These are phyloP conservation scores for Esox lucius DNA, from an alignment of 2,797 vertebrate genomes.

Conservation along the genomic window DNA sequence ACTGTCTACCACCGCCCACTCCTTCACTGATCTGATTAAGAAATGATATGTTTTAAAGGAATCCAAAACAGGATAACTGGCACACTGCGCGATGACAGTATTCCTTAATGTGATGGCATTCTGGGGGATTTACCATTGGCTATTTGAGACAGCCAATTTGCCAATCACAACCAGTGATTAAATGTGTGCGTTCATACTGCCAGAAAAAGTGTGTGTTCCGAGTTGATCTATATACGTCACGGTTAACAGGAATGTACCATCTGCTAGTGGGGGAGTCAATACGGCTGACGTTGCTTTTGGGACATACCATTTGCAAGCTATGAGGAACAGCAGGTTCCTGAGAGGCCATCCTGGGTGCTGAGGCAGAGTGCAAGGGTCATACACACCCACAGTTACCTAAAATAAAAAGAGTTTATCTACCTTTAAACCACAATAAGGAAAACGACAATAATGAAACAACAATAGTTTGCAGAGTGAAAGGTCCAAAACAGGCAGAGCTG, in stretches of 20 bases:
- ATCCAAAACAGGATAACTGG: background rate
- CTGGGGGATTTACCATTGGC: slow-evolving; percentile 80
- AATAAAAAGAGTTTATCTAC: background rate
- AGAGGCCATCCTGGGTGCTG: slow-evolving; percentile 97
- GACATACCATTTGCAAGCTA: slow-evolving; percentile 86
- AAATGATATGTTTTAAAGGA: too few species aligned
- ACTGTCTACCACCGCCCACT: too few species aligned
- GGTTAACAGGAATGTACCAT: too few species aligned
- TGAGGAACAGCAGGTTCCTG: slow-evolving; percentile 89
- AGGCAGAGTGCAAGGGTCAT: slow-evolving; percentile 92
- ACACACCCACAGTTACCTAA: slow-evolving; percentile 90
- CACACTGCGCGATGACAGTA: background rate
- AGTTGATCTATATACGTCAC: too few species aligned
- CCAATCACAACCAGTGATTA: slow-evolving; percentile 26
- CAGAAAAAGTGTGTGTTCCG: too few species aligned
- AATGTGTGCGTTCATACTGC: too few species aligned
- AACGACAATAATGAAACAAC: too few species aligned
- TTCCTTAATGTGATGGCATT: background rate
- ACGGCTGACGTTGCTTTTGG: background rate
- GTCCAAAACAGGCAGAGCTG: too few species aligned
- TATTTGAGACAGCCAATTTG: slow-evolving; percentile 89
- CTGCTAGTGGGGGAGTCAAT: background rate
- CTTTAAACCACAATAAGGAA: background rate
- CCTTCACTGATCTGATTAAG: too few species aligned
- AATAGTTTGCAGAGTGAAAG: too few species aligned